Evolutionary conservation across 2,797 vertebrate species (phyloP).

Genomic region (Pterois miles): DNA sequence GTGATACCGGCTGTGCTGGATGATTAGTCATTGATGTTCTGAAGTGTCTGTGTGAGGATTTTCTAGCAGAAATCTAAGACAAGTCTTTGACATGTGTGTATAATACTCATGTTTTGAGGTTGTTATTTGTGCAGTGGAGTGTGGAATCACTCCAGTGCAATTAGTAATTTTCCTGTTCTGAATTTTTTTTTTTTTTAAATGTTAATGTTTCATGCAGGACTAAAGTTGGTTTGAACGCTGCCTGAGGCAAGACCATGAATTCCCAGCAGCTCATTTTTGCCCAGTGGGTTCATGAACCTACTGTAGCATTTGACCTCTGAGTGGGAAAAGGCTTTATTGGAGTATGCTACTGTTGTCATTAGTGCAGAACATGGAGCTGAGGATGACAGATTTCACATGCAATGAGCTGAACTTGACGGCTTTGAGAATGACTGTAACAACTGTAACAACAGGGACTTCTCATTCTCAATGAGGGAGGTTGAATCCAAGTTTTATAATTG

Average conservation of each 20-base stretch:
- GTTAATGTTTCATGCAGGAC: neutral
- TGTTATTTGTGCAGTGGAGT: neutral
- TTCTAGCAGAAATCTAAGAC: neutral
- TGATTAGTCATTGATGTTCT: neutral
- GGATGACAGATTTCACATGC: neutral
- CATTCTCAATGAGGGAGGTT: too few relatives aligned
- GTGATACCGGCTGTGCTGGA: conserved; percentile 1
- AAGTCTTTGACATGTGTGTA: neutral
- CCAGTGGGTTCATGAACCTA: neutral
- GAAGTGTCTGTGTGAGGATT: conserved; percentile 5
- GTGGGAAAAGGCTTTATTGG: too few relatives aligned
- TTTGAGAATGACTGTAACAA: neutral
- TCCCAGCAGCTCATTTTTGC: neutral
- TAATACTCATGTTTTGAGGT: neutral
- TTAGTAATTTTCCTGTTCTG: neutral
- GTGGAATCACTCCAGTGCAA: neutral
- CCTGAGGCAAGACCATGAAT: neutral
- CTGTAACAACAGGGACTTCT: too few relatives aligned
- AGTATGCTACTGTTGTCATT: neutral
- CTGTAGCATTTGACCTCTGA: neutral
- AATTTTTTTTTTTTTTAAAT: neutral
- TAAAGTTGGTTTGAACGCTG: neutral
- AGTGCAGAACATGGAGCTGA: neutral
- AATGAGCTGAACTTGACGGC: neutral
- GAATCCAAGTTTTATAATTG: too few relatives aligned